phyloP scores from a whole-genome alignment of 2,888 invertebrate species.

The Crocallis elinguaria region DNA sequence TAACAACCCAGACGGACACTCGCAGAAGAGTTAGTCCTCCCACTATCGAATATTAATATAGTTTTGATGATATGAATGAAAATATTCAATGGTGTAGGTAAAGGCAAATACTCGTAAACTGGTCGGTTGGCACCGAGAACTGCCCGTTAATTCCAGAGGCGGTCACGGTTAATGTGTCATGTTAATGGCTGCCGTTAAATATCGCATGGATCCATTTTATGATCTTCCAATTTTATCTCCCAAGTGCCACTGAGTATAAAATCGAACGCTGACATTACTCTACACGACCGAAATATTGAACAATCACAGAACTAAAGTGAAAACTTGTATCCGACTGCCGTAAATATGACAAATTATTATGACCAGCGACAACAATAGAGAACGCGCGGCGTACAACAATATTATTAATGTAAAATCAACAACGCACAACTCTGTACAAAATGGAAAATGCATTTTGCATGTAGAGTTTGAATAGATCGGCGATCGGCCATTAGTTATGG shows the following conservation, averaged over 20 bases:
- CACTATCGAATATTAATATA: no score
- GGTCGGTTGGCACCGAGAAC: conserved; percentile 60
- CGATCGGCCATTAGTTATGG: conserved; percentile 37
- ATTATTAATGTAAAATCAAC: conserved; percentile 41
- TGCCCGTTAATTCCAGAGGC: conserved; percentile 60
- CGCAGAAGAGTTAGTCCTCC: no score
- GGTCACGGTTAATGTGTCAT: conserved; percentile 69
- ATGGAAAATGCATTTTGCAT: conserved; percentile 40
- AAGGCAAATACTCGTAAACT: conserved; percentile 62
- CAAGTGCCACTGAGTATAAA: conserved; percentile 42
- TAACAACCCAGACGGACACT: no score
- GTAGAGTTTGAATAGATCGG: conserved; percentile 38
- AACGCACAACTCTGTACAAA: conserved; percentile 39
- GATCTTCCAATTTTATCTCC: conserved; percentile 63
- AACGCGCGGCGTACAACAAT: conserved; percentile 25
- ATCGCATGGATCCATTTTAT: conserved; percentile 65
- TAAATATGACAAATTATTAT: conserved; percentile 34
- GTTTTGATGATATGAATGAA: conserved; percentile 43
- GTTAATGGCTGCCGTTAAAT: conserved; percentile 66
- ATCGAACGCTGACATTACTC: conserved; percentile 24
- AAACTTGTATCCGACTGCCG: conserved; percentile 28
- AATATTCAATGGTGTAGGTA: conserved; percentile 50
- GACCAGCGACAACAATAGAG: conserved; percentile 33
- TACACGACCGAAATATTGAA: conserved; percentile 12
- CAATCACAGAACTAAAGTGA: conserved; percentile 5